phyloP scores from a whole-genome alignment of 2,888 invertebrate species.

The Hipparchia semele region DNA sequence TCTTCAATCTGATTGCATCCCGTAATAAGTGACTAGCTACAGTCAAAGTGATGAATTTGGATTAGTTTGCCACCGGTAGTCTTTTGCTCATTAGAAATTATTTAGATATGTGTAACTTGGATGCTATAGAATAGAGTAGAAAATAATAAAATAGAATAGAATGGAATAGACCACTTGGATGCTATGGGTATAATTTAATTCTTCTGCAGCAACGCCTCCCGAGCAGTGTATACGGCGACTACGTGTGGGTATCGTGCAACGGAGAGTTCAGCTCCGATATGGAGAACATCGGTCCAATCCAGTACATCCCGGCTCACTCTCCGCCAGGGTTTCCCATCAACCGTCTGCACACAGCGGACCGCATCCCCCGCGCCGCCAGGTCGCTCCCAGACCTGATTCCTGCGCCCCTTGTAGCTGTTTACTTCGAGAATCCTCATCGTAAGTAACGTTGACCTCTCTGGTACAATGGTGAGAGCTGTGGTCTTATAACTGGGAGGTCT shows the following conservation, averaged over 20 bases:
- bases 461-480: not conserved
- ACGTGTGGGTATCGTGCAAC: constrained; percentile 92
- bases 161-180: no score
- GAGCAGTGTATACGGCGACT: constrained; percentile 75
- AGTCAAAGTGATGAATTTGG: no score
- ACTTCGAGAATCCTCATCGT: constrained; percentile 74
- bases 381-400: constrained; percentile 64
- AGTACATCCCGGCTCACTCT: constrained; percentile 86
- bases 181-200: no score
- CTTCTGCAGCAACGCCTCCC: constrained; percentile 57
- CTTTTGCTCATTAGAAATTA: no score
- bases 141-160: no score
- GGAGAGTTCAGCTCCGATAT: constrained; percentile 90
- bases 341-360: constrained; percentile 71
- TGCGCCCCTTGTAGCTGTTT: constrained; percentile 65
- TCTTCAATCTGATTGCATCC: not conserved
- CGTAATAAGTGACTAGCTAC: no score
- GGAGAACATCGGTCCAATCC: constrained; percentile 89
- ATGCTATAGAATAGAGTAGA: no score
- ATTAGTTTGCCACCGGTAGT: no score
- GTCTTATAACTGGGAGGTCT: no score
- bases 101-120: no score
- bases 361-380: constrained; percentile 61
- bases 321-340: constrained; percentile 78
- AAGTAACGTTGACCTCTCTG: constrained; percentile 32